phyloP scores from a whole-genome alignment of 2,113 vertebrate genomes.

The Ophthalmolycus amberensis region DNA sequence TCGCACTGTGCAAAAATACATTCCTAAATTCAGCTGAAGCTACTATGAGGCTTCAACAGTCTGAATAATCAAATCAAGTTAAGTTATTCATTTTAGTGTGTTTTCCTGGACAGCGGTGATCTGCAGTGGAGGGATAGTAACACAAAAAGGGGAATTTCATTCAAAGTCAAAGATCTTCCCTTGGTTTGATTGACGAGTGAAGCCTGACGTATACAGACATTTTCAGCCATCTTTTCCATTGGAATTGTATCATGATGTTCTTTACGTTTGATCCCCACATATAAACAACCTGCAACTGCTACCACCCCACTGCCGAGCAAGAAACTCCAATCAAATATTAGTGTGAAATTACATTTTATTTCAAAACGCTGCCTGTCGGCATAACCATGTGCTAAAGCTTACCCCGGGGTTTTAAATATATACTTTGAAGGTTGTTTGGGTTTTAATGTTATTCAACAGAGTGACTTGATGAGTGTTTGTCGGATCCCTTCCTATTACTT shows the following conservation, averaged over 20 bases:
- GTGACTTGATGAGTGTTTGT: conserved; percentile 59
- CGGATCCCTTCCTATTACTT: conserved; percentile 46
- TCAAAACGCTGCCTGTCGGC: conserved; percentile 32
- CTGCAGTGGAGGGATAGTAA: background rate
- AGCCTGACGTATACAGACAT: background rate
- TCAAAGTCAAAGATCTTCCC: too few species aligned
- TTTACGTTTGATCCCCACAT: background rate
- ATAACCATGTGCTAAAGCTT: conserved; percentile 20
- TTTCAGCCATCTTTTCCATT: background rate
- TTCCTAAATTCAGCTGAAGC: too few species aligned
- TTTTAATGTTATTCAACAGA: conserved; percentile 67
- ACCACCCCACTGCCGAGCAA: background rate
- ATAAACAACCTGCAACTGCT: background rate
- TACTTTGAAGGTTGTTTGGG: conserved; percentile 64
- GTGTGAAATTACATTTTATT: conserved; percentile 17
- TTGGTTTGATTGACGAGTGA: background rate
- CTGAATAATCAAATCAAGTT: background rate
- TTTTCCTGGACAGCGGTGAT: background rate
- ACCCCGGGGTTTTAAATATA: conserved; percentile 59
- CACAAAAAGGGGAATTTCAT: too few species aligned
- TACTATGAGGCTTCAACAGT: background rate
- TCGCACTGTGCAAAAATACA: too few species aligned
- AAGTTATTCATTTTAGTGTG: background rate
- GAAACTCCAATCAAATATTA: conserved; percentile 36
- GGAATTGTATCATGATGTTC: background rate